These are phyloP conservation scores for Sinopyrophorus schimmeli DNA, from an alignment of 2,888 invertebrate species.

Conservation along the genomic window DNA sequence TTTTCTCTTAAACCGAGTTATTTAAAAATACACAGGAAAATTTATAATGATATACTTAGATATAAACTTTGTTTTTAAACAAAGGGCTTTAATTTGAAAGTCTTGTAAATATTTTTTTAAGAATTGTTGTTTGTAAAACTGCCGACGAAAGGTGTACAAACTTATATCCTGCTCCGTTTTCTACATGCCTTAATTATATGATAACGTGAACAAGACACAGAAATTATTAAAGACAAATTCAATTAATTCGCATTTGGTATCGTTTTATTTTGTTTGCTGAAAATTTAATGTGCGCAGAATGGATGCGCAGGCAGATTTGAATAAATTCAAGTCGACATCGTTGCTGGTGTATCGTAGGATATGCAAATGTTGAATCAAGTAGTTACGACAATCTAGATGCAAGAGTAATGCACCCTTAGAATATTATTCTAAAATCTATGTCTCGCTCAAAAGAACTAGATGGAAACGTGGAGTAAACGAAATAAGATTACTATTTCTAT, in stretches of 20 bases:
- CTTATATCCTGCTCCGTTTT: conserved; percentile 22
- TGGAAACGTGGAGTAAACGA: conserved; percentile 22
- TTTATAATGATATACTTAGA: too few relatives aligned
- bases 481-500: conserved; percentile 30
- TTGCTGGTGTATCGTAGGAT: conserved; percentile 49
- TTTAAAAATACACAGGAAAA: too few relatives aligned
- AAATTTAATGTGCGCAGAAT: conserved; percentile 51
- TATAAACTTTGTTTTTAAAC: too few relatives aligned
- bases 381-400: conserved; percentile 51
- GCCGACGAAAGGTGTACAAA: conserved; percentile 20
- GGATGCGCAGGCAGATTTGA: conserved; percentile 44
- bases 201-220: conserved; percentile 46
- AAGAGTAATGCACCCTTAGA: conserved; percentile 28
- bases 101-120: too few relatives aligned
- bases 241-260: conserved; percentile 53
- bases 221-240: conserved; percentile 51
- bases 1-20: too few relatives aligned
- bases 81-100: too few relatives aligned
- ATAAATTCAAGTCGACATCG: conserved; percentile 46
- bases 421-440: conserved; percentile 20
- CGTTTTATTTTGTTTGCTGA: conserved; percentile 46
- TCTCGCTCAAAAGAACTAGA: conserved; percentile 18
- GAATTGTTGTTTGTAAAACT: conserved; percentile 20
- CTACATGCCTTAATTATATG: conserved; percentile 30
- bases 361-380: conserved; percentile 53